Evolutionary conservation across 2,888 invertebrate species (phyloP), one percentile per base, ranked within the genome.

Genomic region (Andrena bucephala): DNA sequence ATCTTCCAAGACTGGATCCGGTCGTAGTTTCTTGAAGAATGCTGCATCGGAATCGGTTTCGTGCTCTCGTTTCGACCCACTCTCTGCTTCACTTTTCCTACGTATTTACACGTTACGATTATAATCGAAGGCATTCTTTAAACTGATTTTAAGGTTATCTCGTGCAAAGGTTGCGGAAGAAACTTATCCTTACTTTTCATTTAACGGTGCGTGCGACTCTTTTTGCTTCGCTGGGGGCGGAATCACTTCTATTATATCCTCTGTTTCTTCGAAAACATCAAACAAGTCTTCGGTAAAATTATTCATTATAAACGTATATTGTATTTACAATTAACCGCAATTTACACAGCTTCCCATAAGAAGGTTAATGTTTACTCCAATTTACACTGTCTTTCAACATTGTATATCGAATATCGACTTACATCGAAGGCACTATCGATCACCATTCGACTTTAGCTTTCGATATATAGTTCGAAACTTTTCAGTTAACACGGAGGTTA

Each of bases 221-320:
- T 85, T 84, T 13, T 48, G 24, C 20, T 69, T 74, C 10, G 77
- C 52, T 29, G 81, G 13, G 2, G 81, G 13, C 29, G 87, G 87
- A 76, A 89, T 90, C 27, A 90, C 81, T 79, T 87, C 85, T 16
- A 85, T 75, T 52, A 90, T 87, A n/a, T 93, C 92, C 48, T 89
- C 90, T 5, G 87, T 85, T 85, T 94, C 94, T 16, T 94, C 93
- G 79, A 94, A 94, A 29, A 92, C 94, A 66, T 94, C 92, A 87
- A 94, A 94, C 36, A 94, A 91, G 87, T 94, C 94, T 4, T 93
- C 92, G 10, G 85, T 88, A 89, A 93, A 94, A 90, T 92, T 92
- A 29, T 92, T 93, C 94, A 94, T 94, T 85, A 20, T 65, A 33
- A 66, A 33, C 31, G 27, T 29, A 71, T 57, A 71, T n/a, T 33